Percentiles rank a stretch among this genome's conserved stretches.
Conservation (phyloP, 2,113 vertebrate genomes). For the Psittacara wagleri region DNA sequence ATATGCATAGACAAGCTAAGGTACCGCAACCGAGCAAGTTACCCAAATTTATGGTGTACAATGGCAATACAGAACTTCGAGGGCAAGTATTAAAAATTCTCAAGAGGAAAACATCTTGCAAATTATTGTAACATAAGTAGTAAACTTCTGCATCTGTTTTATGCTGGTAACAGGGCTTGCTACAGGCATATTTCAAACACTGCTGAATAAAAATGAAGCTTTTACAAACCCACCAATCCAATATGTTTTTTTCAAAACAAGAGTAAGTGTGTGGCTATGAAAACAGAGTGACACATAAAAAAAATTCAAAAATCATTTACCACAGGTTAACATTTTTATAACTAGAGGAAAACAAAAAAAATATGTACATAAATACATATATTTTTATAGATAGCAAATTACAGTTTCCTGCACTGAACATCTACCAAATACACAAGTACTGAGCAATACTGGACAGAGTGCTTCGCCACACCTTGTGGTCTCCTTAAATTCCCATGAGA, state of each 20-base stretch:
- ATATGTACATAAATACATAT: conserved; percentile 67
- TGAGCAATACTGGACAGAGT: conserved; percentile 68
- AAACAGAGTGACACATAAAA: conserved; percentile 58
- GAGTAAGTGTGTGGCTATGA: conserved; percentile 50
- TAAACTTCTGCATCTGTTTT: conserved; percentile 60
- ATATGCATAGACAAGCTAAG: neutral
- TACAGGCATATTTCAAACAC: conserved; percentile 24
- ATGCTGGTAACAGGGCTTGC: conserved; percentile 39
- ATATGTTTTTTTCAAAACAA: conserved; percentile 15
- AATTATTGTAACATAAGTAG: conserved; percentile 43
- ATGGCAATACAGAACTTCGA: neutral
- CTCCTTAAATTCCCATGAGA: conserved; percentile 53
- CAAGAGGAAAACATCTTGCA: conserved; percentile 20
- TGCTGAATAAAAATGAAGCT: conserved; percentile 32
- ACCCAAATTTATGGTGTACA: neutral
- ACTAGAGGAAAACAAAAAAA: conserved; percentile 59
- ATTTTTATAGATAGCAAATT: conserved; percentile 67
- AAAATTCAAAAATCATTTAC: conserved; percentile 61
- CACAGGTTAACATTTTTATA: conserved; percentile 56
- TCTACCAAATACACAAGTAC: conserved; percentile 71
- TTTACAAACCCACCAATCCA: conserved; percentile 19
- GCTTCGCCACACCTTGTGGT: conserved; percentile 34
- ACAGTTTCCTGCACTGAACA: conserved; percentile 77
- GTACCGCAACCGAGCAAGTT: neutral
- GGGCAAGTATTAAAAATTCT: neutral